Evolutionary conservation across 23 tunicate species (phyloP).

Genomic region (Corella eumyota): DNA sequence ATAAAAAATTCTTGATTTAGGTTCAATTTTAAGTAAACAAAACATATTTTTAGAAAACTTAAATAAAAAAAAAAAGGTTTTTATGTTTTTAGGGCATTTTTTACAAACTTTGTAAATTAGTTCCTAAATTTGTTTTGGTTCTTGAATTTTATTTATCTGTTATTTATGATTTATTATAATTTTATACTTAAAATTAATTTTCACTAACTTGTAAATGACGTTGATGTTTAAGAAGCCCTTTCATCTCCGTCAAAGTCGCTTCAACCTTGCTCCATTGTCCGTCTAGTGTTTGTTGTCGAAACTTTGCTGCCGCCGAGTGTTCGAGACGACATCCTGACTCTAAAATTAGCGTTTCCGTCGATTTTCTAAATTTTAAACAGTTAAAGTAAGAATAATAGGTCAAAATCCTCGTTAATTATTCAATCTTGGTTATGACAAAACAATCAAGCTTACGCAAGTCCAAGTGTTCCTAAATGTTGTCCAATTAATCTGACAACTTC

Average conservation of each 20-base stretch:
- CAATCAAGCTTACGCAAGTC: slow-evolving; percentile 83
- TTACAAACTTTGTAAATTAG: too few relatives aligned
- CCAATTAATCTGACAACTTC: slow-evolving; percentile 91
- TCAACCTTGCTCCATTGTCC: slow-evolving; percentile 77
- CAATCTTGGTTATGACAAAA: too few relatives aligned
- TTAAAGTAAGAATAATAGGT: too few relatives aligned
- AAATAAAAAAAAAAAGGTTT: too few relatives aligned
- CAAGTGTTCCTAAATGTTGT: slow-evolving; percentile 69
- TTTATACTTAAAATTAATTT: too few relatives aligned
- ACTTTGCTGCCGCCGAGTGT: slow-evolving; percentile 61
- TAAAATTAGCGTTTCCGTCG: slow-evolving; percentile 53
- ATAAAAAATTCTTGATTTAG: not conserved
- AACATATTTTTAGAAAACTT: too few relatives aligned
- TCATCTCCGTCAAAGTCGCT: slow-evolving; percentile 53
- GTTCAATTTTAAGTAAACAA: not conserved
- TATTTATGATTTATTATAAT: too few relatives aligned
- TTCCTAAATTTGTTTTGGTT: too few relatives aligned
- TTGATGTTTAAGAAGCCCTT: slow-evolving; percentile 61
- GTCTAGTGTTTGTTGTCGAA: slow-evolving; percentile 54
- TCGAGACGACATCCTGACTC: slow-evolving; percentile 85
- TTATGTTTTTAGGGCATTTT: too few relatives aligned
- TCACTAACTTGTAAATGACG: slow-evolving; percentile 60
- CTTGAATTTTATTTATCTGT: too few relatives aligned
- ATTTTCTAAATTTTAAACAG: slow-evolving; percentile 39
- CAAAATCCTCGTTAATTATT: too few relatives aligned